A percentile compares a stretch with the other conserved stretches of the same genome.
phyloP scores from a whole-genome alignment of 2,113 vertebrate species.

The Puntigrus tetrazona region DNA sequence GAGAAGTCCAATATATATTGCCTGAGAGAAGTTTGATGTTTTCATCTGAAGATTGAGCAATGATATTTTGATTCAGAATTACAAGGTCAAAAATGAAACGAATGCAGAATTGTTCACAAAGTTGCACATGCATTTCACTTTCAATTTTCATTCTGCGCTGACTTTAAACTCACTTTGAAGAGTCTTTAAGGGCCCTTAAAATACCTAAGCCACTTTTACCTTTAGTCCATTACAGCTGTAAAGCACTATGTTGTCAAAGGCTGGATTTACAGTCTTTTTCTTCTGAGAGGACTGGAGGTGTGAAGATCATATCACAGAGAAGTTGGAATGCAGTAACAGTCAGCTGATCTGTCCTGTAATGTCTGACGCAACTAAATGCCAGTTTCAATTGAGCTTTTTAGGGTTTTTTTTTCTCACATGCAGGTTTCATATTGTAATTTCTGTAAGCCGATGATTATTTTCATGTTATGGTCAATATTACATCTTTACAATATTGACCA shows the following conservation, averaged over 20 bases:
- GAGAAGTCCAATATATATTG: background rate
- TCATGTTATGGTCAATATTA: background rate
- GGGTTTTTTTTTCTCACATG: background rate
- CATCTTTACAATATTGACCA: background rate
- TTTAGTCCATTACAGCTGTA: slow-evolving; percentile 53
- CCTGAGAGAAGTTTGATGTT: background rate
- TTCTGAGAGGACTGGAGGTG: background rate
- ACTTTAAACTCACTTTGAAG: background rate
- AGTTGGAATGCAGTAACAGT: slow-evolving; percentile 22
- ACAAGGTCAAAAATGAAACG: background rate
- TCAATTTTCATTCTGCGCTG: background rate
- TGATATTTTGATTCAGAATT: background rate
- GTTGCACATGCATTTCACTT: background rate
- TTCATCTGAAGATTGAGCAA: background rate
- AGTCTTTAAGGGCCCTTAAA: too few relatives aligned
- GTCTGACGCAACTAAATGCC: slow-evolving; percentile 13
- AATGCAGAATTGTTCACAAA: background rate
- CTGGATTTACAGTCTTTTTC: slow-evolving; percentile 57
- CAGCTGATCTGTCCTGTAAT: slow-evolving; percentile 44
- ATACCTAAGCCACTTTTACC: slow-evolving; percentile 45
- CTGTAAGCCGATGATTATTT: background rate
- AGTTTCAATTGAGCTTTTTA: background rate
- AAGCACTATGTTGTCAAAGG: slow-evolving; percentile 27
- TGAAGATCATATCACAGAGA: background rate
- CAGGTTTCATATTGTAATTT: background rate